phyloP scores from a whole-genome alignment of 2,888 invertebrate genomes.

The Apotomis turbidana region DNA sequence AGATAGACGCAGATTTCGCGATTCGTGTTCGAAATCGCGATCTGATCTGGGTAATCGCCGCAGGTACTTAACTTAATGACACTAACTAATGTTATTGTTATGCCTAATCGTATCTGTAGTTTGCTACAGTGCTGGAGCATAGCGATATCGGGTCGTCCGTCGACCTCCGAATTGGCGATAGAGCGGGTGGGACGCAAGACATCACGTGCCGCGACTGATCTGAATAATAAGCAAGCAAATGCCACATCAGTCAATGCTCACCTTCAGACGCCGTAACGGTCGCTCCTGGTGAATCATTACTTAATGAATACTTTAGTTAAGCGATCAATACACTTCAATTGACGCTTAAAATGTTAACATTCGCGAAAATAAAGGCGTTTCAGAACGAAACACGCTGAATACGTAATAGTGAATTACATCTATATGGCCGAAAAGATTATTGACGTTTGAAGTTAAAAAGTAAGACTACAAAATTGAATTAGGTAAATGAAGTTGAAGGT shows the following conservation, averaged over 20 bases:
- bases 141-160: conserved; percentile 56
- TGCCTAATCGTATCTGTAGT: conserved; percentile 41
- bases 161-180: conserved; percentile 63
- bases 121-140: conserved; percentile 48
- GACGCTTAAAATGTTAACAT: neutral
- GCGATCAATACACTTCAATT: conserved; percentile 24
- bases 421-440: too few relatives aligned
- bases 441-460: too few relatives aligned
- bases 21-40: conserved; percentile 10
- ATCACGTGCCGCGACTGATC: conserved; percentile 60
- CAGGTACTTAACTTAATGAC: neutral
- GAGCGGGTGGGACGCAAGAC: conserved; percentile 52
- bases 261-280: conserved; percentile 43
- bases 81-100: conserved; percentile 31
- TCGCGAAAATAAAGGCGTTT: too few relatives aligned
- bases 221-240: conserved; percentile 65
- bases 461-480: too few relatives aligned
- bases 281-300: conserved; percentile 53
- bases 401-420: too few relatives aligned
- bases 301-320: conserved; percentile 22
- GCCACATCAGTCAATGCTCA: conserved; percentile 49
- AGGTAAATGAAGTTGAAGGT: too few relatives aligned
- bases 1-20: conserved; percentile 2
- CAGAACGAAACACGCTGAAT: too few relatives aligned
- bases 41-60: too few relatives aligned